These are phyloP conservation scores for Isurus oxyrinchus DNA, from an alignment of 2,113 vertebrate species.

Conservation along the genomic window DNA sequence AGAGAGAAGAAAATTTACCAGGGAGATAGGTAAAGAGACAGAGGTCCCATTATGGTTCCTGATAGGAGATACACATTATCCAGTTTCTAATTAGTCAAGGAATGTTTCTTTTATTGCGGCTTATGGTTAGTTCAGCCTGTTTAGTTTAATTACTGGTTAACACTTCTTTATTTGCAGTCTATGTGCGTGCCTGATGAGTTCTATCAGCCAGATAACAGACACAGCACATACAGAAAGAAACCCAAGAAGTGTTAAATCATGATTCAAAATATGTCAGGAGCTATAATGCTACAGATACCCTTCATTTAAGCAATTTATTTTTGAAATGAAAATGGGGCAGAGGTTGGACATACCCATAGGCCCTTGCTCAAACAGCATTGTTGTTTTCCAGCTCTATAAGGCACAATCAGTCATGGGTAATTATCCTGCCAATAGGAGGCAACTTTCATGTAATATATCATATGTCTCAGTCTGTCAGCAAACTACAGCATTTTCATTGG, in stretches of 20 bases:
- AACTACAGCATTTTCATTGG: neutral
- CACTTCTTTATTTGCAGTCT: neutral
- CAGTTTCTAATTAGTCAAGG: neutral
- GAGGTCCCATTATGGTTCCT: neutral
- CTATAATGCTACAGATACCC: constrained; percentile 24
- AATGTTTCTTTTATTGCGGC: neutral
- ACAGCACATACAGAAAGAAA: constrained; percentile 8
- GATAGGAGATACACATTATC: neutral
- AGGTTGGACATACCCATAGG: constrained; percentile 30
- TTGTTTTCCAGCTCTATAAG: constrained; percentile 31
- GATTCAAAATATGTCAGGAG: constrained; percentile 17
- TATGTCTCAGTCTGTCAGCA: constrained; percentile 11
- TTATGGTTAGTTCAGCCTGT: neutral
- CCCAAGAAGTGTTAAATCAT: constrained; percentile 17
- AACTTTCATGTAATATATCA: constrained; percentile 33
- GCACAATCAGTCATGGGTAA: constrained; percentile 34
- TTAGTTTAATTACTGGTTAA: constrained; percentile 25
- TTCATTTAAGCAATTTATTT: constrained; percentile 34
- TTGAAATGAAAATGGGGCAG: constrained; percentile 31
- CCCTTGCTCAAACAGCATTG: constrained; percentile 30
- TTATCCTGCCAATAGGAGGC: constrained; percentile 32
- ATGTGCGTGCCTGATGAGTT: neutral
- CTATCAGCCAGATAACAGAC: constrained; percentile 3
- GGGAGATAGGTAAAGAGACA: neutral
- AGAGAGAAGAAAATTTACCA: neutral